Evolutionary conservation across 2,797 vertebrate species (phyloP), one percentile per base, ranked within the genome.

Genomic region (Nothura maculosa): DNA sequence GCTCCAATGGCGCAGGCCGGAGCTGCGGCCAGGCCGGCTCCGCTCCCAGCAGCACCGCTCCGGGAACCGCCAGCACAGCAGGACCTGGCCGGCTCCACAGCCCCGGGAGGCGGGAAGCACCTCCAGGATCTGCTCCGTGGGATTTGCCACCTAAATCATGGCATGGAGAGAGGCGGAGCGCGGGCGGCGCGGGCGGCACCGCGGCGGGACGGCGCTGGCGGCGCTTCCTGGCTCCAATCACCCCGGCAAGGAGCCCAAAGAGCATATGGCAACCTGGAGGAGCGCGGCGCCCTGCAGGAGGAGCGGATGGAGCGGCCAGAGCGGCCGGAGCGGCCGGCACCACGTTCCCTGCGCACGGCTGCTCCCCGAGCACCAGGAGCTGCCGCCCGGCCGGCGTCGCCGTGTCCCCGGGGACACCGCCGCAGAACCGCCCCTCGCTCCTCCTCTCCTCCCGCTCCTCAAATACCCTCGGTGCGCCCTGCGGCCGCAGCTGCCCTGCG

Each of bases 381-480:
- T 92, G 64, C 89, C 66, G n/a, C 10, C 6, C 4, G 4, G 0
- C 47, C 34, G 50, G 55, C 57, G 19, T 38, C 20, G 20, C 20
- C 9, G 9, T 42, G 57, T 80, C 95, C 93, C 81, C 0, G 61
- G 75, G 85, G 94, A 48, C 25, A 85, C 76, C 87, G 89, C 74
- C 10, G n/a, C 20, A 69, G 96, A 93, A 92, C 94, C 94, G 91
- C 96, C 94, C 83, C 84, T 95, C 1, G 91, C 95, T 96, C 89
- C 92, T 95, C 94, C 92, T 87, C 92, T 76, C 85, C 48, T 85
- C 87, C 85, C 40, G 90, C 81, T 90, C 86, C 89, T 86, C 5
- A 91, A 45, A 78, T 84, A 91, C 74, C 87, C 78, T 92, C 66
- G 91, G 72, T 8, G n/a, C 80, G 81, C 77, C 8, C 0, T 75